Evolutionary conservation across 1,140 invertebrate genomes (phyloP).

Genomic region (Trichogramma pretiosum): DNA sequence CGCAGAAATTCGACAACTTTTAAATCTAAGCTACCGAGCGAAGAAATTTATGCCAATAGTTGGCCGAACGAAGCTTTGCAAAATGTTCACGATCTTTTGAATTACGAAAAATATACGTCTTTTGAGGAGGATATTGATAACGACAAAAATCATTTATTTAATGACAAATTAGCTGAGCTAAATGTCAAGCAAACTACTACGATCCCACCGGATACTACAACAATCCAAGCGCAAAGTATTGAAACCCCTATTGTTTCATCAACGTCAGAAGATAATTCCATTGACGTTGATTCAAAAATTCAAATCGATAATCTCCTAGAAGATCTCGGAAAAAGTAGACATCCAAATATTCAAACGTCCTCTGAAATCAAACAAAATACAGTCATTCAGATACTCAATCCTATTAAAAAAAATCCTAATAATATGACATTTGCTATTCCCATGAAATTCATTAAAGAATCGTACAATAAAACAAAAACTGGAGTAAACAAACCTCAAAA

Average conservation of each 20-base stretch:
- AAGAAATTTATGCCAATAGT: conserved; percentile 25
- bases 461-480: conserved; percentile 3
- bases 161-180: background rate
- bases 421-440: no score
- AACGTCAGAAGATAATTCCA: background rate
- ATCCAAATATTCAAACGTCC: no score
- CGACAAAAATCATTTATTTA: background rate
- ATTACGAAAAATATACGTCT: conserved; percentile 37
- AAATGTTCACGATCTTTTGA: conserved; percentile 28
- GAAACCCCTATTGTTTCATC: conserved; percentile 22
- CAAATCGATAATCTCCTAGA: background rate
- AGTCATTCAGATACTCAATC: conserved; percentile 36
- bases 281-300: conserved; percentile 4
- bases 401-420: conserved; percentile 23
- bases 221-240: conserved; percentile 33
- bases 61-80: conserved; percentile 32
- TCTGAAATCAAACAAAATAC: conserved; percentile 37
- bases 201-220: conserved; percentile 21
- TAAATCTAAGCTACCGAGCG: background rate
- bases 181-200: conserved; percentile 12
- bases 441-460: no score
- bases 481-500: conserved; percentile 25
- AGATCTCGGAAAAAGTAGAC: no score
- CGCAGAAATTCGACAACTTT: conserved; percentile 11
- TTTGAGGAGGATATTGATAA: conserved; percentile 12